Evolutionary conservation across 2,113 vertebrate genomes (phyloP).

Genomic region (Sapayoa aenigma): DNA sequence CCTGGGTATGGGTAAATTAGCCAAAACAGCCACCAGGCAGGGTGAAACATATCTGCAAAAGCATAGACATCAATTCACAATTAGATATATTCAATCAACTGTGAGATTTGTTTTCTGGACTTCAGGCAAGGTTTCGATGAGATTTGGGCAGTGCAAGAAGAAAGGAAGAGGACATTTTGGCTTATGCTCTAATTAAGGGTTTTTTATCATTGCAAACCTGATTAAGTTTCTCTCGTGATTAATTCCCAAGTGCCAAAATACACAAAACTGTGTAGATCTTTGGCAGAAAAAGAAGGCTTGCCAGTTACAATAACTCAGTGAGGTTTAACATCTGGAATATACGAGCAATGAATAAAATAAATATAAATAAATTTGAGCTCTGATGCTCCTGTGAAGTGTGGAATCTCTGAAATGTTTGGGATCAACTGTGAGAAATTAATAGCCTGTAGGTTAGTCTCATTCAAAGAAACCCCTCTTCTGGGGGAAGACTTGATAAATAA

Average conservation of each 20-base stretch:
- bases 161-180: constrained; percentile 8
- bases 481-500: not conserved
- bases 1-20: not conserved
- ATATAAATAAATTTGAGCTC: not conserved
- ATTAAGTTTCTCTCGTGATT: not conserved
- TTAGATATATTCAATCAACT: constrained; percentile 23
- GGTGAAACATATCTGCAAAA: not conserved
- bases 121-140: constrained; percentile 40
- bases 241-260: not conserved
- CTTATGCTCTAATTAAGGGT: not conserved
- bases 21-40: constrained; percentile 9
- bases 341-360: not conserved
- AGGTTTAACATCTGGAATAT: not conserved
- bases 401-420: not conserved
- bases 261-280: not conserved
- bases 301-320: not conserved
- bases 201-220: not conserved
- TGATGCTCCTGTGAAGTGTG: not conserved
- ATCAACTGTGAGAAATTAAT: not conserved
- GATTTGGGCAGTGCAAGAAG: constrained; percentile 1
- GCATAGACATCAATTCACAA: not conserved
- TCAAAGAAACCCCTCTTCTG: not conserved
- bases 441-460: not conserved
- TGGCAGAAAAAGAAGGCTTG: not conserved
- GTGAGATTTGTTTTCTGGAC: constrained; percentile 48